Evolutionary conservation across 2,113 vertebrate genomes (phyloP).

Genomic region (Dermatemys mawii): DNA sequence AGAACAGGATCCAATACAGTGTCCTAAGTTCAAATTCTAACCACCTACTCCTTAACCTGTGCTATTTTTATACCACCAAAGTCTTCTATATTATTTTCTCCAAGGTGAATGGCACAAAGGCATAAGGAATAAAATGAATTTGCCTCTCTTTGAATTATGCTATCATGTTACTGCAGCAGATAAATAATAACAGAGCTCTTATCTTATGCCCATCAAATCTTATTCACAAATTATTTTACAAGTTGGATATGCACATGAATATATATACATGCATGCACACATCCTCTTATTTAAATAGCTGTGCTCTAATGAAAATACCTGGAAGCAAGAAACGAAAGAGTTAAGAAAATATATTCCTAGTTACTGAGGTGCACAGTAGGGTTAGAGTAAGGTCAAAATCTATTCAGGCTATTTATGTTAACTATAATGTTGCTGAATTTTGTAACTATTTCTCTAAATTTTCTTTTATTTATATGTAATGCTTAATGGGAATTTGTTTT

Average conservation of each 20-base stretch:
- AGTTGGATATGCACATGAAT: background rate
- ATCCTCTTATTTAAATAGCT: conserved; percentile 40
- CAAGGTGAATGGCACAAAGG: conserved; percentile 46
- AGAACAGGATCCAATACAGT: background rate
- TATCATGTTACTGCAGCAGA: conserved; percentile 27
- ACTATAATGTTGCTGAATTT: background rate
- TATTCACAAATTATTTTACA: background rate
- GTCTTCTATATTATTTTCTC: conserved; percentile 13
- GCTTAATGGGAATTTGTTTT: background rate
- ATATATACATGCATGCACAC: background rate
- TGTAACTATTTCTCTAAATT: conserved; percentile 14
- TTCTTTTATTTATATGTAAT: background rate
- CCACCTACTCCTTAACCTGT: conserved; percentile 10
- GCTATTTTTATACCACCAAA: conserved; percentile 35
- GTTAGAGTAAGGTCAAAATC: background rate
- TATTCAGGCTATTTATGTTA: background rate
- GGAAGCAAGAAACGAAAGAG: background rate
- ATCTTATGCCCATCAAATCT: background rate
- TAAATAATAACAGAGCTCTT: conserved; percentile 39
- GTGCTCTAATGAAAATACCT: background rate
- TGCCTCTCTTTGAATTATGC: conserved; percentile 32
- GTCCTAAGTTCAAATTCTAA: background rate
- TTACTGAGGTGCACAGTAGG: conserved; percentile 50
- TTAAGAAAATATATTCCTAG: conserved; percentile 44
- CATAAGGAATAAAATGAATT: conserved; percentile 41